Evolutionary conservation across 2,113 vertebrate species (phyloP), one percentile per base, ranked within the genome.

Genomic region (Corvus cornix): DNA sequence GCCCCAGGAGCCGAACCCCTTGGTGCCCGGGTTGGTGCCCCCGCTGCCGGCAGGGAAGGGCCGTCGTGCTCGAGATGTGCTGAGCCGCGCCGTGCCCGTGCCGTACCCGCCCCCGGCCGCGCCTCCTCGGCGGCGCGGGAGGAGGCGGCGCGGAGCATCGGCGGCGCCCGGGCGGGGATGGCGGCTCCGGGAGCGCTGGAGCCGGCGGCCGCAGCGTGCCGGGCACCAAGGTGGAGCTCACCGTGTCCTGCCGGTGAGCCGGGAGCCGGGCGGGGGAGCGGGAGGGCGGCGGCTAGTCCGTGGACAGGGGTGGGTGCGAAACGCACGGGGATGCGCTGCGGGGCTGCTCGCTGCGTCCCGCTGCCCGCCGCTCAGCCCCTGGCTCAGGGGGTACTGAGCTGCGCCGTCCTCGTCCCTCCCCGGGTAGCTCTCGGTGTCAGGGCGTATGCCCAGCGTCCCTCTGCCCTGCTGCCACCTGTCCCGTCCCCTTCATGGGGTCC

Each of bases 141-240:
- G 83, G 75, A 49, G 87, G 55, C 81, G 95, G 70, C 67, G 93
- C 72, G 83, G 85, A 76, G 67, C 91, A 67, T 76, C 90, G 87
- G 85, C 92, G 72, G 89, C 72, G 77, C 66, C 90, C 89, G 53
- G 53, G 81, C 46, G 91, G 94, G 96, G 97, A 99, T 99, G 99
- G 99, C 99, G 96, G 98, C 99, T 85, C 98, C 98, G 87, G 98
- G 98, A 91, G 98, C 98, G 60, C 98, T 99, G 98, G 99, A 99
- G 83, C 98, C 98, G 39, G 98, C 97, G 92, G 95, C 98, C 97
- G 97, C 97, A 98, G 93, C 81, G 99, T 99, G 83, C 99, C 99
- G 58, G 99, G 99, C 76, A 99, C 99, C 72, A 99, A 99, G 97
- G 99, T 99, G 87, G 99, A 99, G 96, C 97, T 99, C 91, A 99